Conservation (phyloP, 35 echinoderm and acorn worm genomes). For the Diadema setosum region DNA sequence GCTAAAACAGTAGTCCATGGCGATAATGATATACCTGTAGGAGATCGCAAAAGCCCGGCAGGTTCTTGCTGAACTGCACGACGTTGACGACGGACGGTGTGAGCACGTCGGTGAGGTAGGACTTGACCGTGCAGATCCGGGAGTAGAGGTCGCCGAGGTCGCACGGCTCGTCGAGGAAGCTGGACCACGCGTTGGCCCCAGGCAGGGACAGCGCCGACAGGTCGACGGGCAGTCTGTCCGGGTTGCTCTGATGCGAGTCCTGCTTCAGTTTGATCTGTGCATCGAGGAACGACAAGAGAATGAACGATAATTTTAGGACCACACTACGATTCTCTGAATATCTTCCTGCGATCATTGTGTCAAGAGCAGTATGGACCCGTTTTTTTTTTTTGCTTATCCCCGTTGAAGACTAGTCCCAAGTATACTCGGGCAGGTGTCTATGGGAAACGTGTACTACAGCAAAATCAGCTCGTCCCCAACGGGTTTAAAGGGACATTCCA, state of each 20-base stretch:
- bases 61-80: slow-evolving; percentile 93
- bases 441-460: too few relatives aligned
- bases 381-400: too few relatives aligned
- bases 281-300: not conserved
- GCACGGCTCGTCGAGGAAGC: slow-evolving; percentile 27
- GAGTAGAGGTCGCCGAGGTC: slow-evolving; percentile 66
- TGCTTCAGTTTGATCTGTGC: slow-evolving; percentile 73
- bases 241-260: slow-evolving; percentile 32
- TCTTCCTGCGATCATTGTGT: too few relatives aligned
- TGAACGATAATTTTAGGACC: too few relatives aligned
- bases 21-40: slow-evolving; percentile 84
- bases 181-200: slow-evolving; percentile 47
- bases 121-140: slow-evolving; percentile 70
- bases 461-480: too few relatives aligned
- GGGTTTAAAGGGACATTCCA: too few relatives aligned
- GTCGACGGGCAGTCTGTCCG: slow-evolving; percentile 60
- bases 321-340: too few relatives aligned
- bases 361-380: too few relatives aligned
- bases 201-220: slow-evolving; percentile 58
- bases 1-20: too few relatives aligned
- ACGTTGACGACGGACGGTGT: slow-evolving; percentile 83
- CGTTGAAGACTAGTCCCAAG: too few relatives aligned
- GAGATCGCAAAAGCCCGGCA: slow-evolving; percentile 85
- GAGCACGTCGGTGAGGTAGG: slow-evolving; percentile 80
- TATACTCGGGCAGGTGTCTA: too few relatives aligned